A percentile compares a stretch with the other conserved stretches of the same genome.
phyloP scores from a whole-genome alignment of 2,888 invertebrate species.

The Patella pellucida region DNA sequence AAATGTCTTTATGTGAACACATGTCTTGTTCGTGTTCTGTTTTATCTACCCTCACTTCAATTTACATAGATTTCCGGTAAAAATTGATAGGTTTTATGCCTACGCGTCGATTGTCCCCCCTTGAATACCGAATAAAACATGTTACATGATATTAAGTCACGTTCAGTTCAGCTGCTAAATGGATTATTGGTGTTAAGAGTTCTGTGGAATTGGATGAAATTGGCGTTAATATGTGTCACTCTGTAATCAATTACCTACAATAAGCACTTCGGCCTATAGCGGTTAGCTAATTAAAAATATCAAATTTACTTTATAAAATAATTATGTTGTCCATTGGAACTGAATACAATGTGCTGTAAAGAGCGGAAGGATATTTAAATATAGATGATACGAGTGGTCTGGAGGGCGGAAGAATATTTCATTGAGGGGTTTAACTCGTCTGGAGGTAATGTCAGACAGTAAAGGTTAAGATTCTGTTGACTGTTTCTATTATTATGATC shows the following conservation, averaged over 20 bases:
- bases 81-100: background rate
- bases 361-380: conserved; percentile 6
- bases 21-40: no score
- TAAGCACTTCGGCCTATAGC: background rate
- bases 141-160: conserved; percentile 1
- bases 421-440: background rate
- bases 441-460: background rate
- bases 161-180: background rate
- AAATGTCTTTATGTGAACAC: no score
- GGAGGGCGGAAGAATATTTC: conserved; percentile 10
- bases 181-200: background rate
- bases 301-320: background rate
- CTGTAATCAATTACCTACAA: background rate
- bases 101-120: background rate
- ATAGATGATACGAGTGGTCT: background rate
- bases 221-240: background rate
- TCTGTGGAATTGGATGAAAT: background rate
- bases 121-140: background rate
- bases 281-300: background rate
- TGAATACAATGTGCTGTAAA: background rate
- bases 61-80: no score
- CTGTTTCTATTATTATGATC: background rate
- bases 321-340: background rate
- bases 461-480: background rate
- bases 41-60: no score